These are phyloP conservation scores for Galemys pyrenaicus DNA, from an alignment of 2,113 vertebrate genomes.

Conservation along the genomic window DNA sequence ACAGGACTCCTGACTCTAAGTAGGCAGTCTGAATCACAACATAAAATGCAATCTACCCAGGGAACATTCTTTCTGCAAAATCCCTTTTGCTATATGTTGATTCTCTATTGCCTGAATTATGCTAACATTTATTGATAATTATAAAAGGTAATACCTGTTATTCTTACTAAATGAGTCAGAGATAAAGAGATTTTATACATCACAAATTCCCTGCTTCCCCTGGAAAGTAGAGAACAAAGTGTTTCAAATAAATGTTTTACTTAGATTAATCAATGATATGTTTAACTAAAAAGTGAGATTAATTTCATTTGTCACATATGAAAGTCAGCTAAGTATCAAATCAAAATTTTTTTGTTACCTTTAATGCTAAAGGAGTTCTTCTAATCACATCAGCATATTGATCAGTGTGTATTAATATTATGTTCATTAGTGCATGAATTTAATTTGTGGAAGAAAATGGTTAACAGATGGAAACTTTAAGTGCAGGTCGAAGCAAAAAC, in stretches of 20 bases:
- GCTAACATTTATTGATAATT: background rate
- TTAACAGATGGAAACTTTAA: slow-evolving; percentile 6
- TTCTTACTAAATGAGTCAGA: slow-evolving; percentile 28
- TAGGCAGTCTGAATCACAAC: background rate
- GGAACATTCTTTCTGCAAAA: background rate
- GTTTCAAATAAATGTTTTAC: background rate
- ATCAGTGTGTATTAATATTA: background rate
- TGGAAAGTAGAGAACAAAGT: background rate
- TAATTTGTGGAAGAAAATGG: slow-evolving; percentile 37
- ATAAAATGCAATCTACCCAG: background rate
- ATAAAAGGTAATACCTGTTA: slow-evolving; percentile 7
- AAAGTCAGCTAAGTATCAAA: slow-evolving; percentile 1
- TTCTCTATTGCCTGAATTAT: slow-evolving; percentile 23
- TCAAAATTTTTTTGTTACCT: background rate
- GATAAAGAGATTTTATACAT: slow-evolving; percentile 20
- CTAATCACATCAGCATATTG: background rate
- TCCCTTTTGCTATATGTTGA: background rate
- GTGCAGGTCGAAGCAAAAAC: background rate
- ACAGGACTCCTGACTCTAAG: background rate
- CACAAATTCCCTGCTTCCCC: background rate
- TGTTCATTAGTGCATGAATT: slow-evolving; percentile 4
- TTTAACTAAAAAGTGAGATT: background rate
- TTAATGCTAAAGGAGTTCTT: background rate
- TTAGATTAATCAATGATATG: background rate
- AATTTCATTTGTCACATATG: background rate